These are phyloP conservation scores for Eupeodes luniger DNA, from an alignment of 2,888 invertebrate species.

Conservation along the genomic window DNA sequence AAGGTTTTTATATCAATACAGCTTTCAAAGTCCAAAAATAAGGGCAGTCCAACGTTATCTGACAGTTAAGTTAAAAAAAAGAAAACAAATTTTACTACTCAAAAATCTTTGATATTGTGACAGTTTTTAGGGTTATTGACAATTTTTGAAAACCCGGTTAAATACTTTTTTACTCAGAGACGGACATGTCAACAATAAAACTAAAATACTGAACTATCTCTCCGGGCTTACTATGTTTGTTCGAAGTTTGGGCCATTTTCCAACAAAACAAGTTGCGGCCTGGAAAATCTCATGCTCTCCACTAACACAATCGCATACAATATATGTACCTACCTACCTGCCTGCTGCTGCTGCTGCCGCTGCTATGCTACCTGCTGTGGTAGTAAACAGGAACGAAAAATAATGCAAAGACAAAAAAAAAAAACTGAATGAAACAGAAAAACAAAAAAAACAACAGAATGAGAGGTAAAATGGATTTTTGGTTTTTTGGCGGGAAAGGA, in stretches of 20 bases:
- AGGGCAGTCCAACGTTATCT: no score
- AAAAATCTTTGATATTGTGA: no score
- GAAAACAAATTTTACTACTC: no score
- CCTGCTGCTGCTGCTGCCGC: constrained; percentile 53
- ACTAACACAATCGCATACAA: constrained; percentile 25
- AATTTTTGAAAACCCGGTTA: neutral
- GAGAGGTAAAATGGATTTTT: constrained; percentile 64
- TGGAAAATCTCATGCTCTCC: constrained; percentile 50
- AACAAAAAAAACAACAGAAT: constrained; percentile 30
- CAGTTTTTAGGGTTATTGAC: no score
- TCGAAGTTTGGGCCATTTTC: constrained; percentile 57
- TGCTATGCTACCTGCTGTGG: constrained; percentile 73
- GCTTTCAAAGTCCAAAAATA: no score
- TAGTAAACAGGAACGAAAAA: constrained; percentile 61
- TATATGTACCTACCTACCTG: constrained; percentile 41
- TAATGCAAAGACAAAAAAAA: constrained; percentile 24
- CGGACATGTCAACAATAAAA: neutral
- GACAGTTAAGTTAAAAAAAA: no score
- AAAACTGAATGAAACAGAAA: neutral
- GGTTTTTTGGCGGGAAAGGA: constrained; percentile 74
- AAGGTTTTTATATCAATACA: no score
- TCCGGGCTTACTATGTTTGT: constrained; percentile 36
- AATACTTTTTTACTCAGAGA: neutral
- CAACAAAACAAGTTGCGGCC: constrained; percentile 75
- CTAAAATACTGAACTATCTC: constrained; percentile 34